Evolutionary conservation across 2,113 vertebrate genomes (phyloP).

Genomic region (Electrona antarctica): DNA sequence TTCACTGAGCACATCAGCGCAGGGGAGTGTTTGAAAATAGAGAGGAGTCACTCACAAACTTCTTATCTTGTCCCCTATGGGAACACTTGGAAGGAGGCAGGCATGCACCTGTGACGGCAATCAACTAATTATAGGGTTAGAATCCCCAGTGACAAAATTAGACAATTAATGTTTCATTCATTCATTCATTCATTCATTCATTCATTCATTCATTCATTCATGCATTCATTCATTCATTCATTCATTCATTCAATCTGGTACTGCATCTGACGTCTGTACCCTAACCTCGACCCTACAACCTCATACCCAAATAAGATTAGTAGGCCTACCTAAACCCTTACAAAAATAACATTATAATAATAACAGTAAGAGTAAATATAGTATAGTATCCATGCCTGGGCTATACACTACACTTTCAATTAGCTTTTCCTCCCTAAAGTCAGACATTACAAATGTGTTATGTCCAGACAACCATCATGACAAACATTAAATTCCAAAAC

Average conservation of each 20-base stretch:
- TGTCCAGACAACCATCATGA: too few species aligned
- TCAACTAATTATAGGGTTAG: constrained; percentile 37
- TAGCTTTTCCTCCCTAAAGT: too few species aligned
- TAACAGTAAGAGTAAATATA: too few species aligned
- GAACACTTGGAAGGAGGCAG: constrained; percentile 34
- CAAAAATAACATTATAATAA: too few species aligned
- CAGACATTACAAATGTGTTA: too few species aligned
- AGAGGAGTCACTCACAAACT: constrained; percentile 57
- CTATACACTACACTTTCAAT: too few species aligned
- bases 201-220: neutral
- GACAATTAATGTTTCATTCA: neutral
- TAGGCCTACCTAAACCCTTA: too few species aligned
- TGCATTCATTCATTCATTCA: neutral
- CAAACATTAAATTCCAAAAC: too few species aligned
- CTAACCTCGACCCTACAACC: too few species aligned
- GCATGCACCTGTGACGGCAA: constrained; percentile 47
- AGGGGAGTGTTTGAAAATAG: constrained; percentile 59
- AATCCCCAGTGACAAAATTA: constrained; percentile 51
- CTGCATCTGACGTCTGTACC: too few species aligned
- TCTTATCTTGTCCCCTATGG: constrained; percentile 52
- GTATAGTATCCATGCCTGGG: too few species aligned
- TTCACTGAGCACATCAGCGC: constrained; percentile 44
- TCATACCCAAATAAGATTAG: too few species aligned
- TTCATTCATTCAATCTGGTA: neutral
- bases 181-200: neutral